Evolutionary conservation across 2,888 invertebrate genomes (phyloP).

Genomic region (Caenorhabditis sp.): DNA sequence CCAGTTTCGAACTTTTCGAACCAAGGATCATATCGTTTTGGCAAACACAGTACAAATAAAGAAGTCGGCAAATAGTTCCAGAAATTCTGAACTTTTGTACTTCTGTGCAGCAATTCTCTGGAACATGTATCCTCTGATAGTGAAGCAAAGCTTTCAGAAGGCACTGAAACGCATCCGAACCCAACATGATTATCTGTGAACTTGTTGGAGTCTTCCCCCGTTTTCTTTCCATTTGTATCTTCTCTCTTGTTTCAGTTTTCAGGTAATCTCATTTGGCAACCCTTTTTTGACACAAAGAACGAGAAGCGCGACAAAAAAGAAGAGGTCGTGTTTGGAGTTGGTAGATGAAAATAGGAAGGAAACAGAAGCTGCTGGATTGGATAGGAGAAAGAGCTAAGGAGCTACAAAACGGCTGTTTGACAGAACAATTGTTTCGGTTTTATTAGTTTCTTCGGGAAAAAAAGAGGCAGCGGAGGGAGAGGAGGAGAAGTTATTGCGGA

Average conservation of each 20-base stretch:
- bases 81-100: neutral
- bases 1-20: no score
- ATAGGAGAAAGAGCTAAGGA: slow-evolving; percentile 22
- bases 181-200: slow-evolving; percentile 44
- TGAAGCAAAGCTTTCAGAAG: slow-evolving; percentile 34
- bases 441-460: slow-evolving; percentile 22
- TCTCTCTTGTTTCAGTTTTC: slow-evolving; percentile 36
- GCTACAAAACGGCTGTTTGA: slow-evolving; percentile 31
- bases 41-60: no score
- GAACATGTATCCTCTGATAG: slow-evolving; percentile 17
- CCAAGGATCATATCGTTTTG: no score
- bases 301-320: neutral
- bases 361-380: neutral
- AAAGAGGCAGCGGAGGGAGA: neutral
- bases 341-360: neutral
- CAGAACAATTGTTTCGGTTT: slow-evolving; percentile 43
- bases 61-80: no score
- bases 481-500: slow-evolving; percentile 17
- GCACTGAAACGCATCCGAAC: slow-evolving; percentile 35
- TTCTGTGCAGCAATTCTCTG: neutral
- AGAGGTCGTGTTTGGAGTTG: slow-evolving; percentile 8
- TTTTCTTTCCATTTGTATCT: slow-evolving; percentile 1
- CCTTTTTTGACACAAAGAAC: slow-evolving; percentile 37
- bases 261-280: slow-evolving; percentile 43
- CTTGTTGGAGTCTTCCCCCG: slow-evolving; percentile 20